A percentile compares a stretch with the other conserved stretches of the same genome.
These are phyloP conservation scores for Anoplolepis gracilipes DNA, from an alignment of 1,140 invertebrate genomes.

Conservation along the genomic window DNA sequence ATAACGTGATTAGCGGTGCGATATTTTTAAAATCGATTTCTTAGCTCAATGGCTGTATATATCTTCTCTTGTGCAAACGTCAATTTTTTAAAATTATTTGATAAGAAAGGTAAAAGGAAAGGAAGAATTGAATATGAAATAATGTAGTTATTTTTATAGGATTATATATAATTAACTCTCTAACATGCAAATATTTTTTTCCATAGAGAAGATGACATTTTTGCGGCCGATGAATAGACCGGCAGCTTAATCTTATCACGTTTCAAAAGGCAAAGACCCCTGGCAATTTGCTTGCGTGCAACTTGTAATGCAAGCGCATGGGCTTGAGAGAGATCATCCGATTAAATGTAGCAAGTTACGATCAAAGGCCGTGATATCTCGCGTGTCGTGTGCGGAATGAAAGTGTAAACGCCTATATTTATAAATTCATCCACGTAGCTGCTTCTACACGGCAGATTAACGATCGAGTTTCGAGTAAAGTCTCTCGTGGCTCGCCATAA, in stretches of 20 bases:
- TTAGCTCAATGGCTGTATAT: neutral
- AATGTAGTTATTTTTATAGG: constrained; percentile 24
- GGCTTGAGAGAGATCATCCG: constrained; percentile 72
- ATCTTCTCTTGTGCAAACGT: neutral
- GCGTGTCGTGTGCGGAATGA: constrained; percentile 58
- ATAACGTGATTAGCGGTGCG: neutral
- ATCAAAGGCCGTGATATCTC: constrained; percentile 65
- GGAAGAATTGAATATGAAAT: neutral
- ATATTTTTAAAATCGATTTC: constrained; percentile 40
- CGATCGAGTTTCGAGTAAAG: constrained; percentile 67
- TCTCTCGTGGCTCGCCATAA: constrained; percentile 55
- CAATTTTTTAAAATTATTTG: neutral
- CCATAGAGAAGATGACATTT: constrained; percentile 42
- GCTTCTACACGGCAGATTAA: constrained; percentile 64
- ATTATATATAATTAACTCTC: constrained; percentile 33
- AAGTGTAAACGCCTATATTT: constrained; percentile 62
- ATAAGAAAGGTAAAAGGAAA: neutral
- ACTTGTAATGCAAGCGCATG: constrained; percentile 67
- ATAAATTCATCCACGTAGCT: constrained; percentile 61
- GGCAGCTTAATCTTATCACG: constrained; percentile 62
- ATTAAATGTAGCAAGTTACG: constrained; percentile 72
- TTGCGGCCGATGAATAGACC: constrained; percentile 51
- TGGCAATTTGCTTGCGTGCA: constrained; percentile 64
- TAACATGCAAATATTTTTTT: neutral
- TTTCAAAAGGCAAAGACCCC: constrained; percentile 62